Evolutionary conservation across 1,140 invertebrate genomes (phyloP).

Genomic region (Psix sp.): DNA sequence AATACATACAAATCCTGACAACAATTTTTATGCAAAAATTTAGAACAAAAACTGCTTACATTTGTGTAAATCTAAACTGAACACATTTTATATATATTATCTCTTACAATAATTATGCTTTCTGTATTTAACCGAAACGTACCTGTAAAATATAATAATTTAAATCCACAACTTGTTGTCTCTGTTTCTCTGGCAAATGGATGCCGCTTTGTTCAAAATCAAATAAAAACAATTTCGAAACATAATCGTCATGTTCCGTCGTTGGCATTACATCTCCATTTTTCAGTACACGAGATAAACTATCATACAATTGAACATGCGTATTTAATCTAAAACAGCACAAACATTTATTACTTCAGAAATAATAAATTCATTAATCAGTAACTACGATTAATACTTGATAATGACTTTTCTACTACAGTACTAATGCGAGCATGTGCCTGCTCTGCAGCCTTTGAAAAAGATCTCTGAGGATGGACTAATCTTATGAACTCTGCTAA

Average conservation of each 20-base stretch:
- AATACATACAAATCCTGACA: no score
- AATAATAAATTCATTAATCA: conserved; percentile 1
- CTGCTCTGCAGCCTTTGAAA: conserved; percentile 87
- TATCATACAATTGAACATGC: conserved; percentile 87
- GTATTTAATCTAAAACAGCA: conserved; percentile 87
- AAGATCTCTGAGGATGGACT: conserved; percentile 88
- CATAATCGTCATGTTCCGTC: conserved; percentile 88
- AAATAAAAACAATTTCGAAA: conserved; percentile 92
- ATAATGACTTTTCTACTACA: conserved; percentile 90
- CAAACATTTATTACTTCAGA: neutral
- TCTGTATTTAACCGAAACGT: conserved; percentile 17
- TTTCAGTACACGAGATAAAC: conserved; percentile 83
- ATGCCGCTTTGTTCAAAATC: conserved; percentile 99
- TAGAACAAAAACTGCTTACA: no score
- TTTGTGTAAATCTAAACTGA: no score
- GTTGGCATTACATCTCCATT: conserved; percentile 84
- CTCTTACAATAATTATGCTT: conserved; percentile 9
- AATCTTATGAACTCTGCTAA: conserved; percentile 95
- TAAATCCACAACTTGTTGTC: conserved; percentile 87
- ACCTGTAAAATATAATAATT: conserved; percentile 85
- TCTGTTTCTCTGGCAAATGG: conserved; percentile 88
- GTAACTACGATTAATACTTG: conserved; percentile 1
- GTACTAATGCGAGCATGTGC: conserved; percentile 91
- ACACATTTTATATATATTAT: no score
- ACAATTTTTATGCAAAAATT: no score